phyloP scores from a whole-genome alignment of 2,888 invertebrate genomes.

The Amphiduros pacificus region DNA sequence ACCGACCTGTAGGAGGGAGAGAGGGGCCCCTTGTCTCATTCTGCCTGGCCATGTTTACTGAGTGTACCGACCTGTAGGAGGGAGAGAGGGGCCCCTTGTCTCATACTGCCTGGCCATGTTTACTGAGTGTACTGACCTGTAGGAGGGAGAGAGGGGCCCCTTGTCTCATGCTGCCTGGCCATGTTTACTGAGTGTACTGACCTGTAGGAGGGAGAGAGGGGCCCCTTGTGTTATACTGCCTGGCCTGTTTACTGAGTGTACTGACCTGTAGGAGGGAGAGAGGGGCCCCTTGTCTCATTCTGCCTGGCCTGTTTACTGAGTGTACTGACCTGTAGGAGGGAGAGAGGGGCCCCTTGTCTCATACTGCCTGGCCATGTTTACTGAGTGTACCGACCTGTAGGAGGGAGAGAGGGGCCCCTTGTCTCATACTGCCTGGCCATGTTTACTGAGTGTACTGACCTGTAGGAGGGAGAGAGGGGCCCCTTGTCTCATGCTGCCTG shows the following conservation, averaged over 20 bases:
- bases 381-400: too few species aligned
- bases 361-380: slow-evolving; percentile 37
- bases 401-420: slow-evolving; percentile 38
- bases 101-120: slow-evolving; percentile 35
- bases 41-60: too few species aligned
- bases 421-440: slow-evolving; percentile 37
- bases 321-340: slow-evolving; percentile 52
- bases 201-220: too few species aligned
- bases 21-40: slow-evolving; percentile 33
- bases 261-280: slow-evolving; percentile 52
- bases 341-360: slow-evolving; percentile 36
- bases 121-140: too few species aligned
- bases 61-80: slow-evolving; percentile 53
- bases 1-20: slow-evolving; percentile 53
- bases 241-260: too few species aligned
- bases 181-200: too few species aligned
- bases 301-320: too few species aligned
- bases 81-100: slow-evolving; percentile 38
- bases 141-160: slow-evolving; percentile 41
- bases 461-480: slow-evolving; percentile 45
- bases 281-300: slow-evolving; percentile 34
- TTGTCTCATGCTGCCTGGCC: slow-evolving; percentile 36
- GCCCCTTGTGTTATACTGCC: too few species aligned
- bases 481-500: slow-evolving; percentile 34
- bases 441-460: too few species aligned